Evolutionary conservation across 2,888 invertebrate genomes (phyloP), one percentile per base, ranked within the genome.

Genomic region (Zeuzera pyrina): DNA sequence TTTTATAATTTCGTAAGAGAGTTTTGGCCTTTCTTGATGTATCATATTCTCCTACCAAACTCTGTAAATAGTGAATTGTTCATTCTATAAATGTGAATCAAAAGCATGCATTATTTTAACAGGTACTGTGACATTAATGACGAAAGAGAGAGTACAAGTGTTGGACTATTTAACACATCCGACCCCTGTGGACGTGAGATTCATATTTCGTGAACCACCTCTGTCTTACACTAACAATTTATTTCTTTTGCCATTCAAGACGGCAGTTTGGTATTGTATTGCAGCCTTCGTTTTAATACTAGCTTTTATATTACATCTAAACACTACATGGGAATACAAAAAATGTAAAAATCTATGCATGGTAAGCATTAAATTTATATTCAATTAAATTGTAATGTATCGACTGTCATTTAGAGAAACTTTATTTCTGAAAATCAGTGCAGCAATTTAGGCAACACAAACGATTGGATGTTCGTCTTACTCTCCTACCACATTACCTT

Each of bases 181-280:
- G 0, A 59, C 69, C 1, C 58, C 63, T 6, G 52, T 73, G 0
- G 52, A 52, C 2, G 49, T 81, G 1, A 74, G 63, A 35, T 88
- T 90, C 45, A 70, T 91, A 28, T 89, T 90, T 54, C 84, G 87
- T 3, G 85, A 87, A 35, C 90, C 90, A 1, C 84, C 88, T 2
- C 62, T 91, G 3, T 89, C 90, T 0, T 86, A 86, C 35, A 85
- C 89, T 4, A 84, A 85, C 39, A 91, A 91, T 52, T 77, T 91
- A 35, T 90, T 87, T 49, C 62, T 84, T 1, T 57, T 90, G 21
- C 89, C 90, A 0, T 90, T 90, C 49, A 76, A 83, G 19, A 64
- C 61, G 2, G 52, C 65, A 0, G 90, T 91, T 1, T 91, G 90
- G 90, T 57, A 84, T 23, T 77, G 84, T 21, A 68, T 78, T 21